phyloP scores from a whole-genome alignment of 2,113 vertebrate species.

The Amazona vittata region DNA sequence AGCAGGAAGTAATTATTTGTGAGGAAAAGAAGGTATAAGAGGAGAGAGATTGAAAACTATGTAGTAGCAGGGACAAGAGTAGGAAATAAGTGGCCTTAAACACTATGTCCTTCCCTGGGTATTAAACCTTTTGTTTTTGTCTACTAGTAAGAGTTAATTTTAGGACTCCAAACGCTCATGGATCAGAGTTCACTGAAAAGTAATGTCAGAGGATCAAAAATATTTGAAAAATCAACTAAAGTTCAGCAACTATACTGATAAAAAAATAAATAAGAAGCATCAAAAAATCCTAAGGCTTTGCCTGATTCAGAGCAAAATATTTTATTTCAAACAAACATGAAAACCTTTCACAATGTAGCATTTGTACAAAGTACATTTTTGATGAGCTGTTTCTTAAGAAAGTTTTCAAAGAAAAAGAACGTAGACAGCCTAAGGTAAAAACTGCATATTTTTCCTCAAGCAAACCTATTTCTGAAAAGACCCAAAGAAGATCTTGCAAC shows the following conservation, averaged over 20 bases:
- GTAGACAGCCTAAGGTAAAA: neutral
- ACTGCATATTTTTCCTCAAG: accelerated
- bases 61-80: neutral
- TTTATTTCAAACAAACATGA: neutral
- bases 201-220: neutral
- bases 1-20: neutral
- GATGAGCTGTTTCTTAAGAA: neutral
- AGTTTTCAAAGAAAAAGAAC: neutral
- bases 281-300: neutral
- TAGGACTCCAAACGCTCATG: neutral
- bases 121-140: neutral
- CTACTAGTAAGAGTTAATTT: neutral
- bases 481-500: neutral
- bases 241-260: neutral
- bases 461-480: neutral
- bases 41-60: neutral
- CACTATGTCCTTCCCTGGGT: accelerated
- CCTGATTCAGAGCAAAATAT: neutral
- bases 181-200: neutral
- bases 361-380: neutral
- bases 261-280: neutral
- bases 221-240: neutral
- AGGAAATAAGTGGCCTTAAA: neutral
- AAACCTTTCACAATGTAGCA: neutral
- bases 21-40: neutral